Percentiles rank a stretch among this genome's conserved stretches.
phyloP scores from a whole-genome alignment of 2,797 vertebrate species.

The Alectoris magna region DNA sequence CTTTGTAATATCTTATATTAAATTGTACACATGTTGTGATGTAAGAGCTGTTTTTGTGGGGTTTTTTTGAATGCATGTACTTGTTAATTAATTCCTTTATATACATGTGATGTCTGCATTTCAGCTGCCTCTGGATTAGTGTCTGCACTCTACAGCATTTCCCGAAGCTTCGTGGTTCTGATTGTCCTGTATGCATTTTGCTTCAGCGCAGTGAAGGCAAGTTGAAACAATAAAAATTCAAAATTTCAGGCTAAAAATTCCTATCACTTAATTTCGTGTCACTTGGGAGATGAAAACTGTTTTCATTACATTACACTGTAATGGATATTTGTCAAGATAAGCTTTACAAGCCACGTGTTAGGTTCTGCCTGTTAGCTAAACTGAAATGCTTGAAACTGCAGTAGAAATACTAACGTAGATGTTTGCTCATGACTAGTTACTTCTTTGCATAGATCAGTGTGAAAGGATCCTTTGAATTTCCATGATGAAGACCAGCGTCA shows the following conservation, averaged over 20 bases:
- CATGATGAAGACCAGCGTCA: not conserved
- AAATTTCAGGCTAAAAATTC: not conserved
- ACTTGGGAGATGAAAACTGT: not conserved
- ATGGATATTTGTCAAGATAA: not conserved
- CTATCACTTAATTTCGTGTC: not conserved
- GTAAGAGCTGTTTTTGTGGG: not conserved
- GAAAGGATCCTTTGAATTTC: not conserved
- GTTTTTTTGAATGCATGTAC: not conserved
- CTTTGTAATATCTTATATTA: not conserved
- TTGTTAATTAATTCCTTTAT: not conserved
- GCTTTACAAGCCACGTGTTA: not conserved
- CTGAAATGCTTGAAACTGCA: not conserved
- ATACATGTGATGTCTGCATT: conserved; percentile 34
- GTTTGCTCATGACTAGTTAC: not conserved
- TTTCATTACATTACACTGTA: not conserved
- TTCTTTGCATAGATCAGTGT: not conserved
- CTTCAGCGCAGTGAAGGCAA: conserved; percentile 94
- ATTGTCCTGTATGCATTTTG: conserved; percentile 90
- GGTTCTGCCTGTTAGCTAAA: not conserved
- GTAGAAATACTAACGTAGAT: not conserved
- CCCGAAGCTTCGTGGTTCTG: conserved; percentile 85
- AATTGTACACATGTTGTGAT: not conserved
- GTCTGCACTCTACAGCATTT: conserved; percentile 90
- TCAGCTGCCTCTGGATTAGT: conserved; percentile 90
- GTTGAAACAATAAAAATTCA: not conserved